phyloP scores from a whole-genome alignment of 92 coral and sea anemone species.

The Actinostola sp. region DNA sequence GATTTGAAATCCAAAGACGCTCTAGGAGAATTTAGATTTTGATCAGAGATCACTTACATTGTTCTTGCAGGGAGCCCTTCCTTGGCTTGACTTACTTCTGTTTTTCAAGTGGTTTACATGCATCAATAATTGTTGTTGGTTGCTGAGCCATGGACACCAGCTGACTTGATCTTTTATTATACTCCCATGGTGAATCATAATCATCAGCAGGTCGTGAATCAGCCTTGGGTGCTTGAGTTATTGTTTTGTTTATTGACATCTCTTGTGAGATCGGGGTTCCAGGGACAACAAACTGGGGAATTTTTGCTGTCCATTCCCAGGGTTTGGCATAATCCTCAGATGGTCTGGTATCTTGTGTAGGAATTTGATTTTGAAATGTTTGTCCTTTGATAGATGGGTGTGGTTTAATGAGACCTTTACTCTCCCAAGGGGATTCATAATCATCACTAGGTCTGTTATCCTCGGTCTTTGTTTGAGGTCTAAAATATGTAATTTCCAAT shows the following conservation, averaged over 20 bases:
- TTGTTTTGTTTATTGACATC: conserved; percentile 11
- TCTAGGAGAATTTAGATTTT: background rate
- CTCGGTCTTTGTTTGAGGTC: conserved; percentile 57
- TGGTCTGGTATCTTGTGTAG: conserved; percentile 62
- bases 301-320: conserved; percentile 81
- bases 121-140: conserved; percentile 49
- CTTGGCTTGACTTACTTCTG: conserved; percentile 88
- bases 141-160: conserved; percentile 48
- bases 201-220: conserved; percentile 70
- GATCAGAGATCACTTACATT: no score
- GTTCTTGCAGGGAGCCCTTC: no score
- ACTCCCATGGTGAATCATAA: conserved; percentile 98
- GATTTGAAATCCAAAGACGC: background rate
- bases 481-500: no score
- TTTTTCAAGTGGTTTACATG: conserved; percentile 75
- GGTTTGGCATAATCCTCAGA: conserved; percentile 92
- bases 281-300: conserved; percentile 13
- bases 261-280: conserved; percentile 15
- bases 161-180: conserved; percentile 61
- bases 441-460: conserved; percentile 82
- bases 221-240: conserved; percentile 63
- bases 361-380: conserved; percentile 53
- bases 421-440: conserved; percentile 95
- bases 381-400: conserved; percentile 26
- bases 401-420: conserved; percentile 59